Percentiles rank a stretch among this genome's conserved stretches.
Evolutionary conservation across 2,797 vertebrate species (phyloP).

Genomic region (Heterohyrax brucei): DNA sequence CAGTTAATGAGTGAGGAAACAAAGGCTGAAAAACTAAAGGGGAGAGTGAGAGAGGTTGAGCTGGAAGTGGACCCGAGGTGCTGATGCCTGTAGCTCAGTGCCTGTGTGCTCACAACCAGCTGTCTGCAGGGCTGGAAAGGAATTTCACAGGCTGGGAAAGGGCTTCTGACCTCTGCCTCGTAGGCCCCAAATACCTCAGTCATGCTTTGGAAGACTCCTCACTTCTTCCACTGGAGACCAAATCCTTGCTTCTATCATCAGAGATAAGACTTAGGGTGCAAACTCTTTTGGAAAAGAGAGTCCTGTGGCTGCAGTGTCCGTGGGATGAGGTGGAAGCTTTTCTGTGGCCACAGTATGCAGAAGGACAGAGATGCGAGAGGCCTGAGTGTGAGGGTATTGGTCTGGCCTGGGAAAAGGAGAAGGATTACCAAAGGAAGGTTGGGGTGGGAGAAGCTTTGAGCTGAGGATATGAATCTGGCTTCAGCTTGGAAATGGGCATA

Average conservation of each 20-base stretch:
- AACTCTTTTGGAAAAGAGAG: not conserved
- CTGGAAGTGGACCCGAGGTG: not conserved
- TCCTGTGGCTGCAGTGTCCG: not conserved
- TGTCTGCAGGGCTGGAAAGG: fast-evolving
- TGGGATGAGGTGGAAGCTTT: not conserved
- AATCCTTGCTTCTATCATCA: not conserved
- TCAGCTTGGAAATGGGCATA: fast-evolving
- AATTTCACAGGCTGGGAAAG: not conserved
- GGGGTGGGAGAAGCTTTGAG: fast-evolving
- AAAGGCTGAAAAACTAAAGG: too few species aligned
- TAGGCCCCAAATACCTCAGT: not conserved
- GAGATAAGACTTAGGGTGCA: not conserved
- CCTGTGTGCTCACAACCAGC: fast-evolving
- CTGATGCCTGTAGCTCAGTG: fast-evolving
- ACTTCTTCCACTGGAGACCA: not conserved
- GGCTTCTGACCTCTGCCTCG: not conserved
- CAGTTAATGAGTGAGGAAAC: not conserved
- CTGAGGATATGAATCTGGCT: not conserved
- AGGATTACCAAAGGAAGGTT: fast-evolving
- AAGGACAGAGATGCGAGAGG: too few species aligned
- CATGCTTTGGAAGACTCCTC: not conserved
- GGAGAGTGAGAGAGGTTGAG: not conserved
- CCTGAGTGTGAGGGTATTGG: not conserved
- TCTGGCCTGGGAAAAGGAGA: fast-evolving
- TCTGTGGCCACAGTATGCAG: not conserved